Base-by-base conservation (phyloP, 2,888 invertebrate species). In the Agriopis leucophaearia region DNA sequence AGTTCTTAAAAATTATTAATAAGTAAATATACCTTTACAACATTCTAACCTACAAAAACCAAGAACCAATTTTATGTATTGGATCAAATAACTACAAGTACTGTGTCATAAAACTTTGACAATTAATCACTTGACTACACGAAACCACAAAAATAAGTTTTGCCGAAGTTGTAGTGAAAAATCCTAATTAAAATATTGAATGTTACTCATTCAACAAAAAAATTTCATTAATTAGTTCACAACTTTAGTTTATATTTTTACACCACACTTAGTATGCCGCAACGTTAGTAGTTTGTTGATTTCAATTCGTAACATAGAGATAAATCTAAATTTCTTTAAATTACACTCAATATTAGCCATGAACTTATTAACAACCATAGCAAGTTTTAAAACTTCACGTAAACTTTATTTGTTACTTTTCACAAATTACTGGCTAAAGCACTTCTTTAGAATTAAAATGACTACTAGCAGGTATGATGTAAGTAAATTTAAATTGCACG, bases 331-430 rank as follows among this genome's bases (percentile, higher is more conserved):
- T 42, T 61, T 45, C n/a, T 35, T 6, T 52, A 52, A 27, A 48
- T 44, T 40, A 8, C 52, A 60, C 35, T 55, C n/a, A 27, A 16
- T 48, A 44, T 13, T 8, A 58, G 38, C 48, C 38, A 38, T 48
- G 16, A 44, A 51, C 51, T 36, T 44, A 56, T 45, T 42, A 66
- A 50, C 60, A 66, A 61, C 36, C n/a, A 40, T 10, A 8, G 15
- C 36, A 66, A 64, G 52, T 66, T 61, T 35, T 10, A 48, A 54
- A 65, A 65, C 50, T 67, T 65, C 47, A 57, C 60, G 13, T 35
- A 57, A 64, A 61, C 67, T 59, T 54, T 55, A 56, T 44, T 18
- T 44, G 4, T 15, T 38, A 57, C 38, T 38, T 55, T 58, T 63
- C 62, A 55, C 44, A 44, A 55, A 50, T 38, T 16, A 44, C 38